Evolutionary conservation across 1,140 invertebrate genomes (phyloP), one percentile per base, ranked within the genome.

Genomic region (Cheumatopsyche charites): DNA sequence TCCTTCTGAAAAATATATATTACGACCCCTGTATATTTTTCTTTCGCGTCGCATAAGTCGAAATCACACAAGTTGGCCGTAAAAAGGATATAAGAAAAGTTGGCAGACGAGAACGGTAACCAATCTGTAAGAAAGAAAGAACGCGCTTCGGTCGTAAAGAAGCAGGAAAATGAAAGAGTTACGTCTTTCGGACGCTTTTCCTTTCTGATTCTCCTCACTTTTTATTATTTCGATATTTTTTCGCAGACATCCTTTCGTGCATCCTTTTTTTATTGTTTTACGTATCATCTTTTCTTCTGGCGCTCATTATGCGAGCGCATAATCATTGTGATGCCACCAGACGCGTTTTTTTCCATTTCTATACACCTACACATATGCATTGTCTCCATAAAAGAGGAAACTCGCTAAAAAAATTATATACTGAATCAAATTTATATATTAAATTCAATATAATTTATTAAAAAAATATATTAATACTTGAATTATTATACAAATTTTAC

Each of bases 71-170:
- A 74, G 68, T 74, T 70, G 73, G 68, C 29, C 29, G 29, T 67
- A 74, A 71, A 74, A 74, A 67, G 70, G 62, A 74, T 71, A 74
- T 74, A 74, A 63, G 70, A 74, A 74, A 74, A 74, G 62, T 74
- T 74, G 66, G 63, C 73, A 68, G 73, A 74, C 69, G 66, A 67
- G 52, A 70, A 70, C 29, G 45, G 42, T 62, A 62, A 55, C 69
- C 73, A 72, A 74, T 74, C 49, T 47, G 25, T 65, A 26, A 62
- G 55, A 52, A 52, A 52, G 47, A 65, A 65, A 63, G 49, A 25
- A 55, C 29, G 29, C 29, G 47, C 58, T 58, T 67, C 73, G 41
- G 70, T 68, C 66, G 61, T 69, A 74, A 74, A 74, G 70, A 47
- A 41, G 68, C 41, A 23, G 41, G 66, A 45, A 69, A 52, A 71